These are phyloP conservation scores for Otolemur crassicaudatus DNA, from an alignment of 2,797 vertebrate genomes.

Conservation along the genomic window DNA sequence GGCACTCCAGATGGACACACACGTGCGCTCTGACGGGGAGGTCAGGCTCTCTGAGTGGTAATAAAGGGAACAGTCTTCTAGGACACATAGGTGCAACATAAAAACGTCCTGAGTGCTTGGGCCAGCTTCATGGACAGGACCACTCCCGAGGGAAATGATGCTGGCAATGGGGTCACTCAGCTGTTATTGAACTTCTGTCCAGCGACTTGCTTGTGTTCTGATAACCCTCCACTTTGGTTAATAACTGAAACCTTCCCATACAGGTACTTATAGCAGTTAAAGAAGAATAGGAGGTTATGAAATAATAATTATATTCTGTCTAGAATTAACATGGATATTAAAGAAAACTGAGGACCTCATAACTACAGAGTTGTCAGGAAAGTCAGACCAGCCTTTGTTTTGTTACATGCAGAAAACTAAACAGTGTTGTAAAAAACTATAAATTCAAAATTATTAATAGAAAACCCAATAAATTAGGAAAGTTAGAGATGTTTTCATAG, in stretches of 20 bases:
- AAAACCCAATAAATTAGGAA: neutral
- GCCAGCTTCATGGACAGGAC: neutral
- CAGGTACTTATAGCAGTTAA: slow-evolving; percentile 63
- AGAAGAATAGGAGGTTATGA: slow-evolving; percentile 47
- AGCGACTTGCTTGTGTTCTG: slow-evolving; percentile 66
- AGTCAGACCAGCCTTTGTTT: neutral
- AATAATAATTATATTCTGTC: neutral
- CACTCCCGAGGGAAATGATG: slow-evolving; percentile 82
- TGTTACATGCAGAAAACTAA: neutral
- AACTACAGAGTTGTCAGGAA: neutral
- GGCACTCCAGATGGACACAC: slow-evolving; percentile 37
- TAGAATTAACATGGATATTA: neutral
- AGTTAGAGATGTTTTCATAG: neutral
- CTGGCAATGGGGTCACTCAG: slow-evolving; percentile 73
- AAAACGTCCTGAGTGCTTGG: neutral
- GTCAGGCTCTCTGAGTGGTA: neutral
- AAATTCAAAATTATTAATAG: neutral
- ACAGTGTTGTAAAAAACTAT: neutral
- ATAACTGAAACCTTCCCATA: slow-evolving; percentile 65
- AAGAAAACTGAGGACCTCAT: neutral
- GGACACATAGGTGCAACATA: fast-evolving
- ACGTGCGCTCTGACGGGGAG: neutral
- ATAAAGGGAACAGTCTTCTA: fast-evolving
- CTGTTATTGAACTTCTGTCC: slow-evolving; percentile 66
- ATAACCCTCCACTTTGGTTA: slow-evolving; percentile 79